A percentile compares a stretch with the other conserved stretches of the same genome.
Conservation (phyloP, 2,113 vertebrate species). For the Ia io region DNA sequence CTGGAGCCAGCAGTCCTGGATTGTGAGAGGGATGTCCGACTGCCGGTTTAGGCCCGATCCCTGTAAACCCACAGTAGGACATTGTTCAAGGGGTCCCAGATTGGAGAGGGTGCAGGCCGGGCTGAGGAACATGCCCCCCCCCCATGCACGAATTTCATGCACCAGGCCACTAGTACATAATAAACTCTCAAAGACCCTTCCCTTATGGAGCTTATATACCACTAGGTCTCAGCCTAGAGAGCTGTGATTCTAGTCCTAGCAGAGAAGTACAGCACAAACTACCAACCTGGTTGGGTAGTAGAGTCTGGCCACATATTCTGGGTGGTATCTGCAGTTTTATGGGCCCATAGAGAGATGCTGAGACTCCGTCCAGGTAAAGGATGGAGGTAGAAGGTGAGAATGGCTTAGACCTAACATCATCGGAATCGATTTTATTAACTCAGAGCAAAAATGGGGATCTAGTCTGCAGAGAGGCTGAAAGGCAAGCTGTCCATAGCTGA, state of each 20-base stretch:
- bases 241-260: background rate
- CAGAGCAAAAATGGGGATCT: background rate
- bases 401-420: background rate
- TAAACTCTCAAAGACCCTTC: background rate
- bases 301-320: background rate
- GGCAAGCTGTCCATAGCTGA: background rate
- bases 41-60: too few relatives aligned
- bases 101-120: too few relatives aligned
- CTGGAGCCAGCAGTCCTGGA: too few relatives aligned
- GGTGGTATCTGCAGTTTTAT: background rate
- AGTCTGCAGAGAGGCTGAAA: background rate
- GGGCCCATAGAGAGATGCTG: background rate
- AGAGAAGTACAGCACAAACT: background rate
- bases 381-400: background rate
- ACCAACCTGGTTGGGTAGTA: background rate
- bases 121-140: too few relatives aligned
- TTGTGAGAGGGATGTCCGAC: too few relatives aligned
- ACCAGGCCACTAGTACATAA: background rate
- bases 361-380: background rate
- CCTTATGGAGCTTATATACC: background rate
- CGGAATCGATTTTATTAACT: background rate
- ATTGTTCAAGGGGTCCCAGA: too few relatives aligned
- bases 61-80: too few relatives aligned
- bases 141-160: too few relatives aligned
- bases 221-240: background rate